Evolutionary conservation across 2,113 vertebrate species (phyloP), one percentile per base, ranked within the genome.

Genomic region (Isichthys henryi): DNA sequence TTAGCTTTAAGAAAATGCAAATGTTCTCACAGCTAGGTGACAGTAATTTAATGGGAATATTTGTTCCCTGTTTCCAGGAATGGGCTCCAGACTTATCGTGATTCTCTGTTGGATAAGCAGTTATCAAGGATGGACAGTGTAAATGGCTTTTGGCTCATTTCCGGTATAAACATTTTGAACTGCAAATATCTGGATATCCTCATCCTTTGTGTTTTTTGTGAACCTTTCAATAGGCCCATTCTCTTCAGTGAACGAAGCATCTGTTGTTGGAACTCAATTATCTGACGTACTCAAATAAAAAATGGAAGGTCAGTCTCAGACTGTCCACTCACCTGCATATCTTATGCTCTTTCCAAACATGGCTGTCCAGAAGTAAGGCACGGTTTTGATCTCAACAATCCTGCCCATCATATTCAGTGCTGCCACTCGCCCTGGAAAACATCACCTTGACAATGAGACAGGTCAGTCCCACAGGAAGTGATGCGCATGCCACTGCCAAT

Each of bases 281-380:
- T 19, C 70, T 17, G 15, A 80, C n/a, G 2, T 39, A 80, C 74
- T 80, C 74, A 80, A 43, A 80, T 84, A 46, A 21, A 84, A 83
- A 48, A 48, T 48, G 45, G 21, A 46, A 46, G 21, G 43, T 46
- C 82, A 48, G 39, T n/a, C 23, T 48, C 35, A 52, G 17, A 83
- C 13, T 10, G 21, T 46, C 50, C 8, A 39, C 87, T 93, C 94
- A 99, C 98, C 98, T 0, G 97, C 96, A 0, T 98, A 99, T 88
- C 98, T 97, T 90, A 99, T 96, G 90, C 97, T 99, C 93, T 97
- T 99, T 90, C 98, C 98, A 3, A 99, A 99, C 98, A 99, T 97
- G 0, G 98, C 97, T 0, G 98, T 98, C 98, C 98, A 99, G 91
- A 99, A 95, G 58, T 97, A 99, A 0, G 98, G 98, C 91, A 99